Base-by-base conservation (phyloP, 2,113 vertebrate species). In the Ploceus nigricollis region DNA sequence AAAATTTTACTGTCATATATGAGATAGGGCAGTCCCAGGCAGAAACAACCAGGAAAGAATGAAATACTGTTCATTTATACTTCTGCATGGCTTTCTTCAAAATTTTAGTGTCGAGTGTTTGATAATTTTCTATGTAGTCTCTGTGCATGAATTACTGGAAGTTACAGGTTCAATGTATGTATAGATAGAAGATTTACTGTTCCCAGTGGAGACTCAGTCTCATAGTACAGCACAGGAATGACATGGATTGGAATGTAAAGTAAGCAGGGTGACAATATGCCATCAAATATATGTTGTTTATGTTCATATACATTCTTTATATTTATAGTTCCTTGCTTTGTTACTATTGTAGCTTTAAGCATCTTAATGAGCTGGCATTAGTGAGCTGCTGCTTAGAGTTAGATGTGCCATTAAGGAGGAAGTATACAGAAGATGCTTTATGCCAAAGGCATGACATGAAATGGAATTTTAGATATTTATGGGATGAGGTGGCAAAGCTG, bases 71-170 rank as follows among this genome's bases (percentile, higher is more conserved):
- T 42, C 10, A 5, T 50, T 53, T 71, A n/a, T 47, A 56, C 7
- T 48, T 77, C 4, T 15, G 13, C 54, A 11, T 53, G 9, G 5
- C 16, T 80, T 22, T 3, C 45, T 77, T 82, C 35, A 76, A 82
- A 82, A 53, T 51, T 44, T 35, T 68, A 37, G 3, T 61, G n/a
- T 45, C 0, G 0, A 23, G 6, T 42, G 10, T 48, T 78, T 87
- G 12, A n/a, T 51, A 40, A 63, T 61, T 88, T 89, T 64, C 37
- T 47, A 4, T 11, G 9, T 39, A 15, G 30, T 65, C 6, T 79
- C 42, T 61, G 10, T 79, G 9, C 3, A 19, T 66, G 11, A 44
- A 30, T 64, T 76, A 65, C 25, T n/a, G 50, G 47, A 57, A 58
- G 1, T 13, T 65, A 33, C 1, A 2, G 1, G 18, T 63, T 66